Conservation (phyloP, 2,888 invertebrate genomes). For the Elysia crispata region DNA sequence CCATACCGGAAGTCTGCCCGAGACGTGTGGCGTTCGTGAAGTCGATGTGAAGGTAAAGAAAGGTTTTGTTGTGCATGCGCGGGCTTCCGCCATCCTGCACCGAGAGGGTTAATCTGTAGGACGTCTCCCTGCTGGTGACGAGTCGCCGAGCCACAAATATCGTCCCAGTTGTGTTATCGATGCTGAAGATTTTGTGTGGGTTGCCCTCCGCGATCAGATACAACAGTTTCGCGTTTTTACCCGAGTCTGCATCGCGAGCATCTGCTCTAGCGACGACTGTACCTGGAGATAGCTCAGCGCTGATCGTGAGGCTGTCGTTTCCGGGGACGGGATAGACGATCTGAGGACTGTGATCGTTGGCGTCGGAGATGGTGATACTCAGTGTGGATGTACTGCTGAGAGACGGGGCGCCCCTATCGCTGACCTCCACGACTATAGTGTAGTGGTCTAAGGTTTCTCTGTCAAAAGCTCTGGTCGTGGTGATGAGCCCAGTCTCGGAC, state of each 20-base stretch:
- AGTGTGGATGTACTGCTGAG: constrained; percentile 49
- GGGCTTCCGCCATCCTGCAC: constrained; percentile 59
- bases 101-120: constrained; percentile 54
- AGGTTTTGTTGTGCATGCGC: constrained; percentile 52
- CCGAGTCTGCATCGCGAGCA: constrained; percentile 26
- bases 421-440: constrained; percentile 53
- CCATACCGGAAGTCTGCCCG: neutral
- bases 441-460: constrained; percentile 53
- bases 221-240: constrained; percentile 40
- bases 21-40: constrained; percentile 54
- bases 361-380: constrained; percentile 33
- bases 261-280: constrained; percentile 23
- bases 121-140: constrained; percentile 49
- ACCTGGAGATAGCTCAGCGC: constrained; percentile 36
- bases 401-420: constrained; percentile 56
- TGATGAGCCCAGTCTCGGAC: constrained; percentile 49
- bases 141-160: constrained; percentile 56
- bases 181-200: constrained; percentile 48
- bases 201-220: constrained; percentile 49
- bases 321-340: constrained; percentile 29
- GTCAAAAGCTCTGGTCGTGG: constrained; percentile 52
- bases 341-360: constrained; percentile 38
- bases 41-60: constrained; percentile 54
- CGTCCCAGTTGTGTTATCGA: constrained; percentile 58
- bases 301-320: constrained; percentile 28